Evolutionary conservation across 1,140 invertebrate genomes (phyloP), one percentile per base, ranked within the genome.

Genomic region (Tenebrio molitor): DNA sequence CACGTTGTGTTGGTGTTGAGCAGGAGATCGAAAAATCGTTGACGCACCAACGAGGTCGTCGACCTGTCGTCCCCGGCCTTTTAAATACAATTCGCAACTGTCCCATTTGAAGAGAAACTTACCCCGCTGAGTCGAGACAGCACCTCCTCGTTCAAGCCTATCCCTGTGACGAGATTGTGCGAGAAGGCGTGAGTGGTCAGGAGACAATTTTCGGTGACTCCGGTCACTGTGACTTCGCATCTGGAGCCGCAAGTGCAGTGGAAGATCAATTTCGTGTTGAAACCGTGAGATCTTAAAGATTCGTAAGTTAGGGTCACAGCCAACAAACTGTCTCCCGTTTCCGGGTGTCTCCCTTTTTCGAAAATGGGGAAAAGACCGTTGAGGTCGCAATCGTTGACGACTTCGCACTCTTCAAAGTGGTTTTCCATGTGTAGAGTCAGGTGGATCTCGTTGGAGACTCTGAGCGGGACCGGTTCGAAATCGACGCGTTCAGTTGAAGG

Each of bases 391-490:
- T 42, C 12, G 10, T 12, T 14, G 7, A 10, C 14, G 50, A 46
- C 16, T 33, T 34, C 14, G 44, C 64, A 66, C 12, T 66, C 23
- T 42, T 41, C 19, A 8, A 58, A 58, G 29, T 66, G 64, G 17
- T 66, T 66, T 5, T 19, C 10, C 34, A 68, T 50, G 15, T 17
- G 25, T 12, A 68, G 7, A 10, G n/a, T 12, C 5, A 58, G 12
- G 0, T 25, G 50, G 12, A 29, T 3, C 16, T 58, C 21, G 23
- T 14, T 58, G 4, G 2, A n/a, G 6, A 50, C 71, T n/a, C 58
- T 50, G 21, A 75, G 29, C 2, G 71, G 73, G 1, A 75, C 44
- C 12, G 65, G 69, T 42, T 69, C 71, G 1, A 77, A 67, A 12
- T 72, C 53, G 6, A 75, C 23, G 29, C 42, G 12, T 4, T 25